Percentiles rank a stretch among this genome's conserved stretches.
phyloP scores from a whole-genome alignment of 2,888 invertebrate species.

The Creontiades dilutus region DNA sequence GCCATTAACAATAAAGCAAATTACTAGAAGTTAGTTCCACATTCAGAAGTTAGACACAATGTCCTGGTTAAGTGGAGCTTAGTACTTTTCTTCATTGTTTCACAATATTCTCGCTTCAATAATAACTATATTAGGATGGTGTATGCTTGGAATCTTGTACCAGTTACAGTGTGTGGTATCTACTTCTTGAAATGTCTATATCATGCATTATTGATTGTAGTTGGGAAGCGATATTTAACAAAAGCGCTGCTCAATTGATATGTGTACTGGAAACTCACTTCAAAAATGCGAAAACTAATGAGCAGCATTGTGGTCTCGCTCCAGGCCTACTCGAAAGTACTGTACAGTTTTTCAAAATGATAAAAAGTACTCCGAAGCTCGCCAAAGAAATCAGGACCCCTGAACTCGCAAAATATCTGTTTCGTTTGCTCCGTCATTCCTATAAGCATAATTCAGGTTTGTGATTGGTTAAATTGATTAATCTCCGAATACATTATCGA shows the following conservation, averaged over 20 bases:
- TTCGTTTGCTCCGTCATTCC: conserved; percentile 14
- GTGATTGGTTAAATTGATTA: background rate
- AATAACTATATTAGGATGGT: too few species aligned
- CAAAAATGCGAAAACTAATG: conserved; percentile 9
- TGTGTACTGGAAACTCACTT: background rate
- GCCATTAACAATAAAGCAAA: too few species aligned
- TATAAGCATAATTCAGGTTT: conserved; percentile 44
- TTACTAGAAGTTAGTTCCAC: too few species aligned
- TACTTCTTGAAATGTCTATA: too few species aligned
- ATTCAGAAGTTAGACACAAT: too few species aligned
- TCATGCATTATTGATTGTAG: conserved; percentile 27
- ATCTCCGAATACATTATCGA: background rate
- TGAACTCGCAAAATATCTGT: conserved; percentile 45
- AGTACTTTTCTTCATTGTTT: too few species aligned
- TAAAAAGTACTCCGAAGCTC: conserved; percentile 50
- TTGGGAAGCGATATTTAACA: conserved; percentile 46
- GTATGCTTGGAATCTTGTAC: too few species aligned
- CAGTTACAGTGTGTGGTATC: too few species aligned
- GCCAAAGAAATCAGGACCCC: background rate
- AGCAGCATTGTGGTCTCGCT: background rate
- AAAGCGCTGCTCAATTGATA: background rate
- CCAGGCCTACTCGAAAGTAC: conserved; percentile 3
- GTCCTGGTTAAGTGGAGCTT: too few species aligned
- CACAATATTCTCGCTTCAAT: too few species aligned
- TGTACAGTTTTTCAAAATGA: conserved; percentile 48